Conservation (phyloP, 2,797 vertebrate genomes). For the Dendrocincla tyrannina region DNA sequence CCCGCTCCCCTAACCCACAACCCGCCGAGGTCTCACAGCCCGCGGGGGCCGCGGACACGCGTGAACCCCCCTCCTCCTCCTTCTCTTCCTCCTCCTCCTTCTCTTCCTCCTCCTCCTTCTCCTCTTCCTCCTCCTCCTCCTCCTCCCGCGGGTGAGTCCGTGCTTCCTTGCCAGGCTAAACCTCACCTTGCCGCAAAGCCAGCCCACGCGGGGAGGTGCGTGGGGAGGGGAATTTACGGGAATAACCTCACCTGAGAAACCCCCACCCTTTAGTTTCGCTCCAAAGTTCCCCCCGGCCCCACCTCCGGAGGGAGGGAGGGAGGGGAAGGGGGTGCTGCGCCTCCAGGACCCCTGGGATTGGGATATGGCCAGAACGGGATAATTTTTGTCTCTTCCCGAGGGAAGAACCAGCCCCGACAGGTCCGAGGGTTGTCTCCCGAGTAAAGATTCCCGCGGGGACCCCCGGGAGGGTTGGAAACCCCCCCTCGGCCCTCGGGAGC, state of each 20-base stretch:
- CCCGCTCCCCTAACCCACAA: too few species aligned
- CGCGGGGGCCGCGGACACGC: neutral
- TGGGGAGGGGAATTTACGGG: neutral
- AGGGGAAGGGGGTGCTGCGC: neutral
- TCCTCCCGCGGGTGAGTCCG: too few species aligned
- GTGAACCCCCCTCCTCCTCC: neutral
- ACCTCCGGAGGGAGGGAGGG: neutral
- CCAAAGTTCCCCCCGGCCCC: accelerated
- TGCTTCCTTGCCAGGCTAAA: neutral
- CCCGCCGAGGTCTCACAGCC: neutral
- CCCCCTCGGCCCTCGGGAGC: neutral
- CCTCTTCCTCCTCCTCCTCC: neutral
- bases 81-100: neutral
- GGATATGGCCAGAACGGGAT: neutral
- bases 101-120: neutral
- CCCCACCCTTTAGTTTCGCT: neutral
- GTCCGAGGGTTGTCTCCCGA: neutral
- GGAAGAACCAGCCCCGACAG: neutral
- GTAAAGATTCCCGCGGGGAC: neutral
- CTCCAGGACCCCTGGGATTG: neutral
- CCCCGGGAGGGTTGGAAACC: neutral
- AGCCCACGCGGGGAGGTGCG: neutral
- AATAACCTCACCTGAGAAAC: neutral
- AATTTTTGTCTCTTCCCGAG: neutral
- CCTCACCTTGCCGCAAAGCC: neutral